phyloP scores from a whole-genome alignment of 1,140 invertebrate species.

The Drosophila takahashii region DNA sequence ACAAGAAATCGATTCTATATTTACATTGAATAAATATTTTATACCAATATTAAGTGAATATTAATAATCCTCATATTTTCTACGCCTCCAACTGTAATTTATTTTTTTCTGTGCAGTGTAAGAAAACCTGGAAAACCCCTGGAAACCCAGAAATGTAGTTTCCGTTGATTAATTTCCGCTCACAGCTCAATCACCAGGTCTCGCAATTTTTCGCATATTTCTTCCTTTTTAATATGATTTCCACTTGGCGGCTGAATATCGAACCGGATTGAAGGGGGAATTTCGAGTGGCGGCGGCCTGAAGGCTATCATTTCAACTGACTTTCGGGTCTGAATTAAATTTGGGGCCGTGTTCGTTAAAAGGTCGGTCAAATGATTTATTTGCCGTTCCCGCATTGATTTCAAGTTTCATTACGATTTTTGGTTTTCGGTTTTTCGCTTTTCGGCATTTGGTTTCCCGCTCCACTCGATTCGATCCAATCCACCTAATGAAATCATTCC shows the following conservation, averaged over 20 bases:
- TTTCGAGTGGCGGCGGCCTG: slow-evolving; percentile 29
- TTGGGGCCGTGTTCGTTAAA: slow-evolving; percentile 65
- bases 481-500: slow-evolving; percentile 62
- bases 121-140: slow-evolving; percentile 1
- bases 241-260: slow-evolving; percentile 30
- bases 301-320: slow-evolving; percentile 40
- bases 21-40: no score
- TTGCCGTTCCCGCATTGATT: slow-evolving; percentile 68
- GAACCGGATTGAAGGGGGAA: slow-evolving; percentile 28
- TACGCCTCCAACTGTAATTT: no score
- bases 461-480: no score
- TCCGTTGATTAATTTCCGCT: slow-evolving; percentile 80
- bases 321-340: slow-evolving; percentile 49
- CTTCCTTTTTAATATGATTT: slow-evolving; percentile 32
- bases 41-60: no score
- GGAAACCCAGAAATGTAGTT: slow-evolving; percentile 63
- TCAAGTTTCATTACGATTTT: slow-evolving; percentile 45
- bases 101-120: not conserved
- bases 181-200: slow-evolving; percentile 70
- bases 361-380: slow-evolving; percentile 71
- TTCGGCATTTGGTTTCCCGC: not conserved
- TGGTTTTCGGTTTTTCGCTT: slow-evolving; percentile 13
- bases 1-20: no score
- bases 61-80: no score
- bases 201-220: slow-evolving; percentile 66